Conservation (phyloP, 2,797 vertebrate species). For the Parauchenoglanis ngamensis region DNA sequence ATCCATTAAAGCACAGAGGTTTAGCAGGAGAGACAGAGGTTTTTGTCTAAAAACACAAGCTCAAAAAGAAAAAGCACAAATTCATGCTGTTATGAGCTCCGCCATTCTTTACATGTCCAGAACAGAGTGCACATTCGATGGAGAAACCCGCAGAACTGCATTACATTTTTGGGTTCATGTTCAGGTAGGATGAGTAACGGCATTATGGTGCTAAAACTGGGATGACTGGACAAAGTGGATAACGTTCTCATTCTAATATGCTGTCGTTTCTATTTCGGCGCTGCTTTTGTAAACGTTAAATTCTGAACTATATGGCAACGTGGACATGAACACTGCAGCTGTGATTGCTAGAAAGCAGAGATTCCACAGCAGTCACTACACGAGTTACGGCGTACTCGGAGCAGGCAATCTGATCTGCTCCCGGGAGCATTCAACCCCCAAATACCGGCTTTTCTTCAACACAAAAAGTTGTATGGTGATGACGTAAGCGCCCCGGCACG, state of each 20-base stretch:
- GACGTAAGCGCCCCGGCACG: too few species aligned
- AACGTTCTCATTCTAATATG: not conserved
- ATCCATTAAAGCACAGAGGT: conserved; percentile 19
- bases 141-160: not conserved
- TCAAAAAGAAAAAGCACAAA: not conserved
- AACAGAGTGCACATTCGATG: not conserved
- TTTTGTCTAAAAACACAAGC: too few species aligned
- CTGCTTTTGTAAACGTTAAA: not conserved
- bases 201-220: not conserved
- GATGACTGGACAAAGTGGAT: not conserved
- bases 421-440: too few species aligned
- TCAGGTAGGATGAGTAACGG: not conserved
- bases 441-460: too few species aligned
- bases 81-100: not conserved
- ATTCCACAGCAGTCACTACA: too few species aligned
- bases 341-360: too few species aligned
- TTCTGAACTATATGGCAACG: too few species aligned
- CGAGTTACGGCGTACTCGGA: too few species aligned
- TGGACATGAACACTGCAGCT: too few species aligned
- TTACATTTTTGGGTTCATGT: too few species aligned
- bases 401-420: too few species aligned
- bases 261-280: not conserved
- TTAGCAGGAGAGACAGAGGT: not conserved
- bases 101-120: conserved; percentile 4
- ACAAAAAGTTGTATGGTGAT: too few species aligned